Evolutionary conservation across 2,888 invertebrate genomes (phyloP), one percentile per base, ranked within the genome.

Genomic region (Drosophila kuntzei): DNA sequence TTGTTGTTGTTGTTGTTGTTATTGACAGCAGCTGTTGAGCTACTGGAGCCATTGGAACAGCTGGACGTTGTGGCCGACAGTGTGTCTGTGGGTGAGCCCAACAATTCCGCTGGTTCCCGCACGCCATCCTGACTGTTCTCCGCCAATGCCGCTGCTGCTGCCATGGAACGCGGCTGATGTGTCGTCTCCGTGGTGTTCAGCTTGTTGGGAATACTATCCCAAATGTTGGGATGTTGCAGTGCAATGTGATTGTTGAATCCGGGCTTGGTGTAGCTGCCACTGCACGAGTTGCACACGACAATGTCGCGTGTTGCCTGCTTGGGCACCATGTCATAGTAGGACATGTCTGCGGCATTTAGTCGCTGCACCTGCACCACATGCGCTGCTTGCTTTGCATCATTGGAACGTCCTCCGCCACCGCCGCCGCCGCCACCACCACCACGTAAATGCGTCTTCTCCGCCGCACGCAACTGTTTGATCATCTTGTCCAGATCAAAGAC

Each of bases 221-320:
- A 91, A 12, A 88, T 80, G 25, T 71, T 71, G 2, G 89, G 86
- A 90, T 94, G 94, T 69, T 93, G 93, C 84, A 93, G 93, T 81
- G 94, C 94, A 92, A 96, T 94, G 91, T 97, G 97, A 90, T 95
- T 94, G 87, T 95, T 95, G 55, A 96, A 94, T 51, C 96, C 96
- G 91, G 96, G 95, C 82, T 96, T 96, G 93, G 96, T 96, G 82
- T 96, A 95, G 90, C 95, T 94, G 77, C 95, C 94, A 76, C 95
- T 95, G 91, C 97, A 97, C 91, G 95, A 93, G 92, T 95, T 95
- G 92, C 97, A 97, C 80, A 96, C 94, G 67, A 96, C 96, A 69
- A 96, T 95, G 90, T 95, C 95, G 83, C 96, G 94, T 71, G 94
- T 94, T 92, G 96, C 96, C 92, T 95, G 94, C 87, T 96, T 95